Percentiles rank a stretch among this genome's conserved stretches.
Conservation (phyloP, 2,797 vertebrate species). For the Phrynocephalus guinanensis region DNA sequence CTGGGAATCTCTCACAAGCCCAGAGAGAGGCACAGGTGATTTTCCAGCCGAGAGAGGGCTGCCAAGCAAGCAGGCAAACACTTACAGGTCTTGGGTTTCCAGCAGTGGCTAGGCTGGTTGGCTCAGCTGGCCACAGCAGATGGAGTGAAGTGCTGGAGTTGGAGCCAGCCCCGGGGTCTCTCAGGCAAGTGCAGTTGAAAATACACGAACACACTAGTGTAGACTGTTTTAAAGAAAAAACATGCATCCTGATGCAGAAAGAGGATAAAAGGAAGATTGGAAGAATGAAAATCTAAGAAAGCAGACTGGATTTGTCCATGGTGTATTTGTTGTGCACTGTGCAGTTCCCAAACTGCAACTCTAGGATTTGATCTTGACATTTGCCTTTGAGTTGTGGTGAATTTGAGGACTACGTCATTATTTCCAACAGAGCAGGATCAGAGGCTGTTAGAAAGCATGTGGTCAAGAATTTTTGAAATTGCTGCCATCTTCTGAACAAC, state of each 20-base stretch:
- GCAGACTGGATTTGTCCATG: neutral
- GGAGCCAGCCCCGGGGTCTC: no score
- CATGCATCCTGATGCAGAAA: no score
- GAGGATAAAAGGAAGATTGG: neutral
- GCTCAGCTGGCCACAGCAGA: no score
- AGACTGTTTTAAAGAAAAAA: neutral
- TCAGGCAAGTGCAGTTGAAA: neutral
- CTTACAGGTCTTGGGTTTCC: no score
- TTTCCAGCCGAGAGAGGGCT: no score
- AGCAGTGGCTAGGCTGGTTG: no score
- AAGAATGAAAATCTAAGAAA: neutral
- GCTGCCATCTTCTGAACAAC: neutral
- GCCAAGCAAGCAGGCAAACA: no score
- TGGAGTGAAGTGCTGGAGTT: no score
- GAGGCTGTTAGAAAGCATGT: neutral
- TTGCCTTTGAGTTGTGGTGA: slow-evolving; percentile 1
- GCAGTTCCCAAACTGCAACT: no score
- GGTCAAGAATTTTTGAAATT: neutral
- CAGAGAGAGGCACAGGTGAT: no score
- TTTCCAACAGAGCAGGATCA: neutral
- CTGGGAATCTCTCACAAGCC: no score
- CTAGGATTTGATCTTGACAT: neutral
- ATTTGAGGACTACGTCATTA: neutral
- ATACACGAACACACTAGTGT: neutral
- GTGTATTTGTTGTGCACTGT: neutral